Conservation (phyloP, 1,140 invertebrate species). For the Cydia splendana region DNA sequence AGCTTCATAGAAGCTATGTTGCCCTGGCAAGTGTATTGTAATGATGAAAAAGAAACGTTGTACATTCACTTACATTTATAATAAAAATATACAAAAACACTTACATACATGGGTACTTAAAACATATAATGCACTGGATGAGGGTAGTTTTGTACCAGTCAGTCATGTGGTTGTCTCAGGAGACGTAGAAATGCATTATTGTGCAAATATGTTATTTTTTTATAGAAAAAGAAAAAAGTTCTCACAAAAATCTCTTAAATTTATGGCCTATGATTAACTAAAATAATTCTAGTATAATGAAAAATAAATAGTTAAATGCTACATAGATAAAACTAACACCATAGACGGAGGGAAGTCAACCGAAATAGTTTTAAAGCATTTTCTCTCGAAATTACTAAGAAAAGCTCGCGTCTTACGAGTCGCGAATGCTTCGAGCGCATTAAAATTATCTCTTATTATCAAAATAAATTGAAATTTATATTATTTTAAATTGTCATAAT, state of each 20-base stretch:
- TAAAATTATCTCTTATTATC: neutral
- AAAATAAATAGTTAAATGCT: constrained; percentile 65
- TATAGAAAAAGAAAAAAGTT: constrained; percentile 56
- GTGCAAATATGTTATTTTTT: constrained; percentile 58
- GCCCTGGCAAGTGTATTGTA: constrained; percentile 59
- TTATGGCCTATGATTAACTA: constrained; percentile 45
- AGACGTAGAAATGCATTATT: constrained; percentile 72
- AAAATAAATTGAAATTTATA: neutral
- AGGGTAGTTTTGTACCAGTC: constrained; percentile 74
- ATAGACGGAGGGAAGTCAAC: constrained; percentile 62
- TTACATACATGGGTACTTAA: constrained; percentile 68
- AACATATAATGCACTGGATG: constrained; percentile 69
- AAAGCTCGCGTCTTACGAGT: no score
- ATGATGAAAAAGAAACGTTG: constrained; percentile 57
- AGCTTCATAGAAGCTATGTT: constrained; percentile 75
- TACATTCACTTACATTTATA: constrained; percentile 58
- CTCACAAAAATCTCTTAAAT: constrained; percentile 56
- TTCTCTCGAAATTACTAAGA: constrained; percentile 11
- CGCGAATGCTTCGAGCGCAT: neutral
- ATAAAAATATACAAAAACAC: constrained; percentile 68
- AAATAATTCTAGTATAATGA: constrained; percentile 47
- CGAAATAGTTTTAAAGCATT: constrained; percentile 40
- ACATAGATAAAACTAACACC: constrained; percentile 44
- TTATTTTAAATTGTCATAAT: constrained; percentile 11
- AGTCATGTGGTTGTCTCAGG: constrained; percentile 51